These are phyloP conservation scores for Dusona sp. DNA, from an alignment of 2,888 invertebrate genomes.

Conservation along the genomic window DNA sequence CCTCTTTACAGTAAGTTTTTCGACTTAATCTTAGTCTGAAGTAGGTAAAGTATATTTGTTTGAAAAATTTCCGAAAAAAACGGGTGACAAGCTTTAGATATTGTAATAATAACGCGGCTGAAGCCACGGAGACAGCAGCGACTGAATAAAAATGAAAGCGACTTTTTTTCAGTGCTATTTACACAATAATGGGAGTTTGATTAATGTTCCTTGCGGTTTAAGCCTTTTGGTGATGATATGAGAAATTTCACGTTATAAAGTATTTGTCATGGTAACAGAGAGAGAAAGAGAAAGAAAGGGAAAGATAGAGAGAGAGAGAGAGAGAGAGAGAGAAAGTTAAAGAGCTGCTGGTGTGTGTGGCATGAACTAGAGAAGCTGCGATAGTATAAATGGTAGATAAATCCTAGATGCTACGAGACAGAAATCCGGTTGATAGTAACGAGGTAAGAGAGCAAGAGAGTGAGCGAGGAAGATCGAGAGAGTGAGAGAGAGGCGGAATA, in stretches of 20 bases:
- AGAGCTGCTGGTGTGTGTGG: slow-evolving; percentile 33
- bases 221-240: slow-evolving; percentile 23
- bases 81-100: neutral
- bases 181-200: neutral
- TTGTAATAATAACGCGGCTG: neutral
- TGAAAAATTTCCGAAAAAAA: neutral
- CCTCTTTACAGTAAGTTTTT: neutral
- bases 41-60: neutral
- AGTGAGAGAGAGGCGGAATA: slow-evolving; percentile 12
- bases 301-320: too few species aligned
- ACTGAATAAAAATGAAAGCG: neutral
- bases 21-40: neutral
- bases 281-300: too few species aligned
- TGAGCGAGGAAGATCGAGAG: slow-evolving; percentile 35
- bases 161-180: slow-evolving; percentile 6
- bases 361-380: slow-evolving; percentile 2
- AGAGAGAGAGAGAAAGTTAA: neutral
- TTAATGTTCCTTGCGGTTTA: neutral
- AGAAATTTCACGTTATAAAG: slow-evolving; percentile 26
- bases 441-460: slow-evolving; percentile 48
- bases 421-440: slow-evolving; percentile 62
- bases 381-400: slow-evolving; percentile 58
- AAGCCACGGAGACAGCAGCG: neutral
- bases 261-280: slow-evolving; percentile 17
- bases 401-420: slow-evolving; percentile 58